Base-by-base conservation (phyloP, 1,140 invertebrate genomes). In the Saccostrea glomerata region DNA sequence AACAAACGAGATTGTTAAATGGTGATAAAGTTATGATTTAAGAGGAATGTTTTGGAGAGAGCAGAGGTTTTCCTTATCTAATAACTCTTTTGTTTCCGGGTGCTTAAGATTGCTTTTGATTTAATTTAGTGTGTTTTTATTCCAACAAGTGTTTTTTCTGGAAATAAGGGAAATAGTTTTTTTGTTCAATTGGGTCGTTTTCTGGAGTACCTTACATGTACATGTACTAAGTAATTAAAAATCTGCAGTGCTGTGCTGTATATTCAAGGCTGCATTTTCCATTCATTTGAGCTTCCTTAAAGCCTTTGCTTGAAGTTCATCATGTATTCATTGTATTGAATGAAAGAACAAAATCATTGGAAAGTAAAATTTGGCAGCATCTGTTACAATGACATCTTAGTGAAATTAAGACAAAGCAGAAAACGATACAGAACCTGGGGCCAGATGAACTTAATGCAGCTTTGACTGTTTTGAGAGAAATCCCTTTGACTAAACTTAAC, bases 91-190 rank as follows among this genome's bases (percentile, higher is more conserved):
- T 63, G 58, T 63, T 63, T 63, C 58, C 58, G 58, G 58, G n/a
- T 63, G 17, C 58, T 63, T 63, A n/a, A 63, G 58, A 63, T 63
- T 63, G 15, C 58, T 20, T 17, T 20, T 63, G 7, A 63, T 63
- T 63, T 63, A 20, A 63, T 63, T 63, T 63, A 63, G 17, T 63
- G 15, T 17, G 0, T 36, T 36, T 63, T 63, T 63, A 63, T 63
- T 63, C 5, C 15, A 63, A 77, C 30, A 77, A 77, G 70, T 77
- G 70, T 36, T 77, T 77, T 77, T 77, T 77, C 70, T 77, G 70
- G 25, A 77, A 77, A 77, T 77, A 77, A 9, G 25, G 70, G 70
- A 77, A 77, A 30, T 25, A 36, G 13, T 77, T 77, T 20, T 63
- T 63, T 63, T 63, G 58, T 77, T 77, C 70, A 77, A 77, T 77